phyloP scores from a whole-genome alignment of 2,797 vertebrate species.

The Tragopan temminckii region DNA sequence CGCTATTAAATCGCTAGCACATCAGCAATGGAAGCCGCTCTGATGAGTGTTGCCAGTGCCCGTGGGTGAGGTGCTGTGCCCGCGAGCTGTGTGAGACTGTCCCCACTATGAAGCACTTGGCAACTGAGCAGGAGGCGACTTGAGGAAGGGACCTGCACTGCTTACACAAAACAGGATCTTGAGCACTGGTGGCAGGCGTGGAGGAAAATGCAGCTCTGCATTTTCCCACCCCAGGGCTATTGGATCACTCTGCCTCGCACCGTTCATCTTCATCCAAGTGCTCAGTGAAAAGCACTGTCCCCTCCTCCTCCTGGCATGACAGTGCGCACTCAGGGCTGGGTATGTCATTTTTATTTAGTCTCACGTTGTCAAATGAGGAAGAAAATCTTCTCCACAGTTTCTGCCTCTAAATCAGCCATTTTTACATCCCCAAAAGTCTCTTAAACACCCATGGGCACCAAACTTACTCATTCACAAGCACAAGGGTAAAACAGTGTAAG shows the following conservation, averaged over 20 bases:
- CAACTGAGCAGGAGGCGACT: neutral
- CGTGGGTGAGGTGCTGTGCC: too few species aligned
- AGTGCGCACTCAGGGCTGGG: neutral
- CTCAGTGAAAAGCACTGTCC: neutral
- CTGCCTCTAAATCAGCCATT: neutral
- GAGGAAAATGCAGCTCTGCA: neutral
- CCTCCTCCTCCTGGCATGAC: neutral
- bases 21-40: neutral
- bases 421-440: neutral
- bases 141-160: neutral
- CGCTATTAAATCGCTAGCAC: fast-evolving
- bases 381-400: neutral
- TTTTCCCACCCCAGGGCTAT: neutral
- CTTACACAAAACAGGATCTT: neutral
- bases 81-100: fast-evolving
- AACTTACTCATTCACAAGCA: neutral
- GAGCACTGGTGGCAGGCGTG: fast-evolving
- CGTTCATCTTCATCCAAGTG: neutral
- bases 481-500: neutral
- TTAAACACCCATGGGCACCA: neutral
- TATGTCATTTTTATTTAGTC: neutral
- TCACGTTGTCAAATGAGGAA: neutral
- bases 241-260: neutral
- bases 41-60: neutral
- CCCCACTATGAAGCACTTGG: fast-evolving